Conservation (phyloP, 2,113 vertebrate genomes). For the Dinomys branickii region DNA sequence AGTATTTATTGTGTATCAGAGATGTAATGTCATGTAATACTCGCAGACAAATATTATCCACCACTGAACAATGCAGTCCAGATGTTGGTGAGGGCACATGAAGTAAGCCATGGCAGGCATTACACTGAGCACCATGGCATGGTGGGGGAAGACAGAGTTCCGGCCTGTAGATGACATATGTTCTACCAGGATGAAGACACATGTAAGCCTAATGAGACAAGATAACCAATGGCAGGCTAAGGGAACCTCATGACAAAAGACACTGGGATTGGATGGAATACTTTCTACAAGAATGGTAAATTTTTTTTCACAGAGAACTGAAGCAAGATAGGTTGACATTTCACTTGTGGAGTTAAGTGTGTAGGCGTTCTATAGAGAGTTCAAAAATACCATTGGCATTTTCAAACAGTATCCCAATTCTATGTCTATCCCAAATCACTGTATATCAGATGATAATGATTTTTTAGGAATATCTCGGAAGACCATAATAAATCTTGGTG, state of each 20-base stretch:
- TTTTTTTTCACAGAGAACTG: conserved; percentile 33
- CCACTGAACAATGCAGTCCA: background rate
- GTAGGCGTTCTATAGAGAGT: background rate
- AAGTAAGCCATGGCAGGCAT: background rate
- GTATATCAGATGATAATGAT: background rate
- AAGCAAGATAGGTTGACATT: background rate
- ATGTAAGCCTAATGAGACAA: background rate
- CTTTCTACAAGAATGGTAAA: background rate
- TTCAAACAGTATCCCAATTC: background rate
- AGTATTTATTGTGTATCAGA: background rate
- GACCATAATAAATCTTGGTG: background rate
- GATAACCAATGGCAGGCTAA: background rate
- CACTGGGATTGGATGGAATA: background rate
- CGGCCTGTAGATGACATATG: background rate
- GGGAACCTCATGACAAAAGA: background rate
- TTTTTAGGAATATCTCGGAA: background rate
- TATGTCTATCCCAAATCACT: background rate
- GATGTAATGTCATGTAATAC: background rate
- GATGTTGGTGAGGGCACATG: background rate
- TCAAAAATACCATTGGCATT: background rate
- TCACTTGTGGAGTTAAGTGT: background rate
- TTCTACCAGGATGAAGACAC: background rate
- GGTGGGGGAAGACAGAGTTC: background rate
- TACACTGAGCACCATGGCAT: background rate
- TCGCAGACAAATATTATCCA: background rate